Percentiles rank a stretch among this genome's conserved stretches.
These are phyloP conservation scores for Pseudopipra pipra DNA, from an alignment of 2,113 vertebrate genomes.

Conservation along the genomic window DNA sequence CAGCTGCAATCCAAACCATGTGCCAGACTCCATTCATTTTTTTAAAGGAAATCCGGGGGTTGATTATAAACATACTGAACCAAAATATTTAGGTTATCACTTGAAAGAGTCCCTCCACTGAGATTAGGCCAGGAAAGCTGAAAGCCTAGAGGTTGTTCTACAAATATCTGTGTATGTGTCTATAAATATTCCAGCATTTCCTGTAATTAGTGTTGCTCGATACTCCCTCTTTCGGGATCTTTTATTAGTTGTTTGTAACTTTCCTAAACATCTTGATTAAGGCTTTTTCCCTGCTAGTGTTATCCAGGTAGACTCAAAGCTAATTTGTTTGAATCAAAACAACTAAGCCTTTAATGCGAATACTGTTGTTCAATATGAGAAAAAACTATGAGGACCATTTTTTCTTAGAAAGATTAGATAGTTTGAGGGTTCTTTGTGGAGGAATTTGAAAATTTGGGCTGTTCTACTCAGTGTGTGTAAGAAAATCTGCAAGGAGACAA, in stretches of 20 bases:
- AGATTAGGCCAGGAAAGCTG: not conserved
- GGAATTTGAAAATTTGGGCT: not conserved
- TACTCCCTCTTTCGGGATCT: not conserved
- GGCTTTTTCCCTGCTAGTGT: not conserved
- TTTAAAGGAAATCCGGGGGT: not conserved
- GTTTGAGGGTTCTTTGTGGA: not conserved
- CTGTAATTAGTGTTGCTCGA: not conserved
- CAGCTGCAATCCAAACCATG: not conserved
- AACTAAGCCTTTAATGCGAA: not conserved
- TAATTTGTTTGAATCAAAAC: not conserved
- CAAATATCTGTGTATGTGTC: not conserved
- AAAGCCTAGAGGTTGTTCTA: not conserved
- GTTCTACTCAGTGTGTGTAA: not conserved
- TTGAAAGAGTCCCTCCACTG: not conserved
- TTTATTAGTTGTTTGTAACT: not conserved
- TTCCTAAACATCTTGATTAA: not conserved
- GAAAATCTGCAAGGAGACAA: not conserved
- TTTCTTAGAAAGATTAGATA: not conserved
- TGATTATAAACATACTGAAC: not conserved
- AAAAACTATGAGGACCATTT: not conserved
- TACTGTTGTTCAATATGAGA: not conserved
- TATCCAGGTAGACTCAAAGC: not conserved
- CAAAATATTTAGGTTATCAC: conserved; percentile 2
- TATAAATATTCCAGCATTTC: conserved; percentile 30
- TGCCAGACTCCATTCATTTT: not conserved